Evolutionary conservation across 2,888 invertebrate species (phyloP).

Genomic region (Sesia bembeciformis): DNA sequence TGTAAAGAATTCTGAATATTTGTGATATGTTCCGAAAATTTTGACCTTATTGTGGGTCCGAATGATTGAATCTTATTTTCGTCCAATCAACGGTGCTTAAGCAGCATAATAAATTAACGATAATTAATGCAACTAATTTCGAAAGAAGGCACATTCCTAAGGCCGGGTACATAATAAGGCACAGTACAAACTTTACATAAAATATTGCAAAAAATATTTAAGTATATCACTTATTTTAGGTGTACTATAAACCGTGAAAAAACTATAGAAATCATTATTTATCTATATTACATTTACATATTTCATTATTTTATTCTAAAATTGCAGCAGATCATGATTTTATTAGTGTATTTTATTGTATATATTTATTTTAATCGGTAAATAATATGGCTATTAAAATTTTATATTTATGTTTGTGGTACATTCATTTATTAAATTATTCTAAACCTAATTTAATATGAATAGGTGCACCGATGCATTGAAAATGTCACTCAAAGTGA

Average conservation of each 20-base stretch:
- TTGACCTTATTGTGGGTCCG: too few species aligned
- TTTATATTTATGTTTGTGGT: background rate
- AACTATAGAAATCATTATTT: conserved; percentile 3
- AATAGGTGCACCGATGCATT: background rate
- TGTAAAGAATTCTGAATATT: too few species aligned
- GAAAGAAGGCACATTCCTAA: conserved; percentile 35
- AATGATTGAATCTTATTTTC: too few species aligned
- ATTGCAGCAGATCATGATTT: conserved; percentile 25
- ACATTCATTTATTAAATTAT: conserved; percentile 1
- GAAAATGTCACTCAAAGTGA: background rate
- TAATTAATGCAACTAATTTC: background rate
- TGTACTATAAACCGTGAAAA: conserved; percentile 12
- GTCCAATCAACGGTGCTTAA: too few species aligned
- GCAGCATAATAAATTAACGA: too few species aligned
- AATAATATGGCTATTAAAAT: conserved; percentile 51
- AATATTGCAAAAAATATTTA: conserved; percentile 24
- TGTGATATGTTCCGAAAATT: too few species aligned
- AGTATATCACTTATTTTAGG: conserved; percentile 9
- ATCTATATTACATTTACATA: background rate
- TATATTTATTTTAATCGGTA: conserved; percentile 20
- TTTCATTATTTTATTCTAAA: conserved; percentile 10
- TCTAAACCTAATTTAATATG: background rate
- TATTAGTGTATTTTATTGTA: conserved; percentile 8
- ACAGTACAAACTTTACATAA: conserved; percentile 23
- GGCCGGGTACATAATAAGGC: conserved; percentile 38